Conservation (phyloP, 1,140 invertebrate species). For the Drosophila azteca region DNA sequence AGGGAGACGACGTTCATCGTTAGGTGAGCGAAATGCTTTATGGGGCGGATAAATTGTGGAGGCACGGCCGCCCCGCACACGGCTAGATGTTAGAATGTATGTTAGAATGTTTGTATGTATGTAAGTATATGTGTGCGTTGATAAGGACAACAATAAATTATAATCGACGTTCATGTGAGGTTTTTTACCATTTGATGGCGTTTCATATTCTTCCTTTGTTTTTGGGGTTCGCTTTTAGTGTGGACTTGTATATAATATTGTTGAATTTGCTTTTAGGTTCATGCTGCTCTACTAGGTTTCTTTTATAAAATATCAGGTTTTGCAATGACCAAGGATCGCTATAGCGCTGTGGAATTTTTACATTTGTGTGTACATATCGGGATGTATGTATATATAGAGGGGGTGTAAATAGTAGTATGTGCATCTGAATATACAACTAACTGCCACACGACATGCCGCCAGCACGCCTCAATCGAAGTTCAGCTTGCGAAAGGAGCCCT, state of each 20-base stretch:
- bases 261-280: conserved; percentile 75
- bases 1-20: conserved; percentile 30
- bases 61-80: conserved; percentile 2
- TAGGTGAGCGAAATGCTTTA: conserved; percentile 51
- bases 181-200: conserved; percentile 74
- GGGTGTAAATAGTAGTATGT: conserved; percentile 54
- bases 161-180: conserved; percentile 75
- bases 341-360: conserved; percentile 55
- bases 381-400: conserved; percentile 25
- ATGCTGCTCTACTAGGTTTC: conserved; percentile 43
- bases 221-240: conserved; percentile 36
- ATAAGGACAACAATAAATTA: conserved; percentile 79
- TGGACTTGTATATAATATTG: conserved; percentile 63
- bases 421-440: conserved; percentile 70
- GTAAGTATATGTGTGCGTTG: conserved; percentile 48
- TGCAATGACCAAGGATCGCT: conserved; percentile 70
- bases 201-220: conserved; percentile 32
- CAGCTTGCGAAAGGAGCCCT: conserved; percentile 73
- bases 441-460: conserved; percentile 13
- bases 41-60: conserved; percentile 27
- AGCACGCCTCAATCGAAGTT: conserved; percentile 69
- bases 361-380: conserved; percentile 33
- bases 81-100: conserved; percentile 36
- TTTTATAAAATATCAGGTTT: conserved; percentile 80
- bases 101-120: conserved; percentile 35